Evolutionary conservation across 1,140 invertebrate species (phyloP).

Genomic region (Sycophila sp.): DNA sequence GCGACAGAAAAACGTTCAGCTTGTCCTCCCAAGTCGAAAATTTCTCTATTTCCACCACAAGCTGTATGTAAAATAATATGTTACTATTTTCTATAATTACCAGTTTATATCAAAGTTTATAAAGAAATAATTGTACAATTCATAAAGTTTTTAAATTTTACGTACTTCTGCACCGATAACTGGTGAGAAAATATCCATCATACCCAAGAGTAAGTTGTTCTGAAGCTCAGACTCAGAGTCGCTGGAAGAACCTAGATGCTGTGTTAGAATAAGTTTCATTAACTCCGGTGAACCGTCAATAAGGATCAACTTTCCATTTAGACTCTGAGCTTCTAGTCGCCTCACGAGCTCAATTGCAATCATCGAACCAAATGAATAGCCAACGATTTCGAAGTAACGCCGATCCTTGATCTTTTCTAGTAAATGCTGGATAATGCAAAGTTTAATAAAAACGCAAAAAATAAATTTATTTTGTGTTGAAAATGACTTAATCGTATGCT

Average conservation of each 20-base stretch:
- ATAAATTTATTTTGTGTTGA: not conserved
- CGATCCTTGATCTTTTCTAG: conserved; percentile 46
- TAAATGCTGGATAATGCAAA: no score
- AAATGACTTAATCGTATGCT: conserved; percentile 18
- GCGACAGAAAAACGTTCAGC: conserved; percentile 48
- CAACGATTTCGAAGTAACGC: conserved; percentile 55
- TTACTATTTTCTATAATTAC: not conserved
- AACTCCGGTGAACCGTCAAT: conserved; percentile 58
- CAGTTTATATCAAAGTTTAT: no score
- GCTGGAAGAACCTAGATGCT: not conserved
- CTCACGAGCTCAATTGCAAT: conserved; percentile 54
- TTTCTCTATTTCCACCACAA: conserved; percentile 55
- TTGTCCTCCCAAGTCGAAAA: conserved; percentile 58
- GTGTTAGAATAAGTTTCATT: conserved; percentile 35
- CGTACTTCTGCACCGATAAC: not conserved
- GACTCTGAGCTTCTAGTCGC: conserved; percentile 51
- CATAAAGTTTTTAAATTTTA: no score
- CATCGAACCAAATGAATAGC: conserved; percentile 61
- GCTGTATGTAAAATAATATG: not conserved
- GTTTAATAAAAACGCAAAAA: not conserved
- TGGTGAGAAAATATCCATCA: conserved; percentile 3
- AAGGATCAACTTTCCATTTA: conserved; percentile 49
- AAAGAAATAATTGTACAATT: no score
- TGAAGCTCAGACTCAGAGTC: conserved; percentile 18
- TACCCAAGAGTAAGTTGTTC: not conserved